Percentiles rank a stretch among this genome's conserved stretches.
Conservation (phyloP, 2,113 vertebrate species). For the Lagenorhynchus albirostris region DNA sequence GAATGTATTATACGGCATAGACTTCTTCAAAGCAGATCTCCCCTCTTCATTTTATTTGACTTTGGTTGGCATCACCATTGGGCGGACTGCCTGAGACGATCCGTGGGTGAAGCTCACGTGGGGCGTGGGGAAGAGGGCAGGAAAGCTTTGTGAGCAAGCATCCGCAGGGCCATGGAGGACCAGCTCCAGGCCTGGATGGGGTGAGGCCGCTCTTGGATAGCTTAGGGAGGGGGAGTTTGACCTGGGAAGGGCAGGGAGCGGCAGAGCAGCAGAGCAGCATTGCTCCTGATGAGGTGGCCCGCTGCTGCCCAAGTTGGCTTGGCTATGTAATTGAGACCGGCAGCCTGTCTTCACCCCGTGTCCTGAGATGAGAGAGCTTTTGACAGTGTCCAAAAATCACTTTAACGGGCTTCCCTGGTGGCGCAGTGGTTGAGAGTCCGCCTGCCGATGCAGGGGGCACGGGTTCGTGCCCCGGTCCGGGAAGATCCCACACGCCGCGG, state of each 20-base stretch:
- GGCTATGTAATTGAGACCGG: conserved; percentile 23
- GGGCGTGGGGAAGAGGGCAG: background rate
- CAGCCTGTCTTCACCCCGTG: conserved; percentile 50
- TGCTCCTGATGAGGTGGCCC: background rate
- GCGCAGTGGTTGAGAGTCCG: no score
- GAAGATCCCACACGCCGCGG: no score
- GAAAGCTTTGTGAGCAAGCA: background rate
- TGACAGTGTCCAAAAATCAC: conserved; percentile 67
- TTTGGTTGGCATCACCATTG: background rate
- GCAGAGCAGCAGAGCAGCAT: background rate
- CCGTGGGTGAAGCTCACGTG: background rate
- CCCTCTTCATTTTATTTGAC: conserved; percentile 8
- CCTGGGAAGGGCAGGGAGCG: background rate
- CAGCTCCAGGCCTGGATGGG: background rate
- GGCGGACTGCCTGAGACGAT: background rate
- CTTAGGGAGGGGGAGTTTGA: background rate
- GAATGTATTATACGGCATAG: background rate
- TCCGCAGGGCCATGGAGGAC: background rate
- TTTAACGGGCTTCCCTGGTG: background rate
- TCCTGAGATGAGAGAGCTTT: conserved; percentile 56
- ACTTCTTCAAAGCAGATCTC: conserved; percentile 23
- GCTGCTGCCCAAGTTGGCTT: background rate
- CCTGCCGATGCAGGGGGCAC: no score
- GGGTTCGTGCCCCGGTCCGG: no score
- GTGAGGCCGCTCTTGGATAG: background rate